phyloP scores from a whole-genome alignment of 2,888 invertebrate genomes.

The Acholoe squamosa region DNA sequence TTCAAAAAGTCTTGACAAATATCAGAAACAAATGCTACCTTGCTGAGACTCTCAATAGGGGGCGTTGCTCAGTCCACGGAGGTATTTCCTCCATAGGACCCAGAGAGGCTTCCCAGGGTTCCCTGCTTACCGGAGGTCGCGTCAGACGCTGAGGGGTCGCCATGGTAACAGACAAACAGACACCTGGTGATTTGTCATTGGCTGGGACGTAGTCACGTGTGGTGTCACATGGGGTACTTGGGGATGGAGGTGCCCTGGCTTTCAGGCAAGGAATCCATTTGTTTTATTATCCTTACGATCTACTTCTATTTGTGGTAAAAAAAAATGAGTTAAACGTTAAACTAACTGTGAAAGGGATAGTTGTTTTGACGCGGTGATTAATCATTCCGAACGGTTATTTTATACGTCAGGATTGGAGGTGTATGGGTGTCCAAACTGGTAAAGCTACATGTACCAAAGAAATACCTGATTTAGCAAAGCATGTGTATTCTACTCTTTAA shows the following conservation, averaged over 20 bases:
- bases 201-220: conserved; percentile 16
- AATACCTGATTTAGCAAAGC: no score
- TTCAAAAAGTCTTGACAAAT: neutral
- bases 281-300: neutral
- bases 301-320: no score
- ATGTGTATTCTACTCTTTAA: no score
- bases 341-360: no score
- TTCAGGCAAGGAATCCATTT: neutral
- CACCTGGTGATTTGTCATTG: conserved; percentile 55
- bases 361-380: no score
- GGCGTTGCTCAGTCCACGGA: neutral
- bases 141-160: conserved; percentile 21
- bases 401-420: no score
- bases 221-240: neutral
- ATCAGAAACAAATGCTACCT: conserved; percentile 21
- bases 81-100: neutral
- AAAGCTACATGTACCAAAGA: no score
- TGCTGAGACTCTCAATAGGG: neutral
- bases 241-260: neutral
- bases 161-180: conserved; percentile 30
- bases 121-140: conserved; percentile 36
- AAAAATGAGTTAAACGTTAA: no score
- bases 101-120: conserved; percentile 46
- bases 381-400: no score
- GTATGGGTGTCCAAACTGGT: no score